A percentile compares a stretch with the other conserved stretches of the same genome.
Conservation (phyloP, 2,113 vertebrate genomes). For the Toxostoma redivivum region DNA sequence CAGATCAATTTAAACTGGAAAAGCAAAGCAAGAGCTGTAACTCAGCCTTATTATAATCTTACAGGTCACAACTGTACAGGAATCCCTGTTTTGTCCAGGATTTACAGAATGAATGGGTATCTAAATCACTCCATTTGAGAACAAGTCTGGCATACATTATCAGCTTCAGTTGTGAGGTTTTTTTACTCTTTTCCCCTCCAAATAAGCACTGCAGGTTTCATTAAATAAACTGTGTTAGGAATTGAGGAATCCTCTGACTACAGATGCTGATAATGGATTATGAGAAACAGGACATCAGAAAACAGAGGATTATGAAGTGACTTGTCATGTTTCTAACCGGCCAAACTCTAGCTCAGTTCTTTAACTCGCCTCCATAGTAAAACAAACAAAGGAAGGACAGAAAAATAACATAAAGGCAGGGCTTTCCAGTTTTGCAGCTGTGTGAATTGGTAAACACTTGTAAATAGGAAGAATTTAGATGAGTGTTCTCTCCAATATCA, state of each 20-base stretch:
- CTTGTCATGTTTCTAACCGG: not conserved
- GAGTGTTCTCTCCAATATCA: not conserved
- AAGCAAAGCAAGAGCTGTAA: not conserved
- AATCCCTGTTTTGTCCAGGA: not conserved
- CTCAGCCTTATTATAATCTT: not conserved
- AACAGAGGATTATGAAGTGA: not conserved
- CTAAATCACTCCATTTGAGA: not conserved
- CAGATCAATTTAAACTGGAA: not conserved
- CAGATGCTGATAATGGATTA: not conserved
- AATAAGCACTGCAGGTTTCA: not conserved
- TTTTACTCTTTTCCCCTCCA: not conserved
- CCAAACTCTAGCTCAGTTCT: not conserved
- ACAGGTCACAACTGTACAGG: not conserved
- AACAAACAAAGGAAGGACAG: not conserved
- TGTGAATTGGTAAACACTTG: not conserved
- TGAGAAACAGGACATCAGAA: not conserved
- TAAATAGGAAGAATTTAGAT: not conserved
- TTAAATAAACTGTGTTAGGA: not conserved
- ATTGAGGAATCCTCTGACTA: not conserved
- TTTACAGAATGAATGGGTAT: not conserved
- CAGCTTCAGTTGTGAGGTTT: not conserved
- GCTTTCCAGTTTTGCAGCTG: not conserved
- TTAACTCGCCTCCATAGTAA: not conserved
- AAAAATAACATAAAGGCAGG: not conserved
- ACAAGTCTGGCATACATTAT: not conserved